Evolutionary conservation across 2,888 invertebrate genomes (phyloP).

Genomic region (Rotaria macrura): DNA sequence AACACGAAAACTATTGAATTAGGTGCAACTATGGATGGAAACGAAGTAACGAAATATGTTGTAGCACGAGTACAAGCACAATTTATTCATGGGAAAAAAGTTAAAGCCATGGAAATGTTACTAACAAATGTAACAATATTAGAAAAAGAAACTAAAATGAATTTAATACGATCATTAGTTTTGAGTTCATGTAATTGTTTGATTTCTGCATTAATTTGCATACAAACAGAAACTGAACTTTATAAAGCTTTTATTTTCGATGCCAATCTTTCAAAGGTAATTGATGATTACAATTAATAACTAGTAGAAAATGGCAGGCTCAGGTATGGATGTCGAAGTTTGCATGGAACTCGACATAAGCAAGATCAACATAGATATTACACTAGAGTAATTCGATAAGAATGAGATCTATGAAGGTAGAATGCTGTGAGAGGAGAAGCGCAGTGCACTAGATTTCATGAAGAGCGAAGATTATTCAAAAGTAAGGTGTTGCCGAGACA

Average conservation of each 20-base stretch:
- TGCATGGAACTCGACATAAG: no score
- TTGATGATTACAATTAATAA: no score
- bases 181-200: conserved; percentile 60
- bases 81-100: conserved; percentile 12
- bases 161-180: conserved; percentile 54
- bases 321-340: no score
- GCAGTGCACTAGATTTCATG: no score
- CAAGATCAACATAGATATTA: no score
- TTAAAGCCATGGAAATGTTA: conserved; percentile 41
- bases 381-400: no score
- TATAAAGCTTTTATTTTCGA: conserved; percentile 55
- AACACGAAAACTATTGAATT: neutral
- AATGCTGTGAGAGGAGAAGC: no score
- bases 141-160: conserved; percentile 33
- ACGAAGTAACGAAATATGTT: conserved; percentile 48
- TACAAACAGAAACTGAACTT: conserved; percentile 54
- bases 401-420: no score
- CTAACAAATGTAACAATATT: conserved; percentile 45
- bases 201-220: conserved; percentile 57
- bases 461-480: no score
- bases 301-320: no score
- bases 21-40: conserved; percentile 39
- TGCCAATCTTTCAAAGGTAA: conserved; percentile 40
- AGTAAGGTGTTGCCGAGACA: no score
- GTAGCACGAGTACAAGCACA: conserved; percentile 22